Percentiles rank a stretch among this genome's conserved stretches.
phyloP scores from a whole-genome alignment of 2,888 invertebrate species.

The Polyommatus icarus region DNA sequence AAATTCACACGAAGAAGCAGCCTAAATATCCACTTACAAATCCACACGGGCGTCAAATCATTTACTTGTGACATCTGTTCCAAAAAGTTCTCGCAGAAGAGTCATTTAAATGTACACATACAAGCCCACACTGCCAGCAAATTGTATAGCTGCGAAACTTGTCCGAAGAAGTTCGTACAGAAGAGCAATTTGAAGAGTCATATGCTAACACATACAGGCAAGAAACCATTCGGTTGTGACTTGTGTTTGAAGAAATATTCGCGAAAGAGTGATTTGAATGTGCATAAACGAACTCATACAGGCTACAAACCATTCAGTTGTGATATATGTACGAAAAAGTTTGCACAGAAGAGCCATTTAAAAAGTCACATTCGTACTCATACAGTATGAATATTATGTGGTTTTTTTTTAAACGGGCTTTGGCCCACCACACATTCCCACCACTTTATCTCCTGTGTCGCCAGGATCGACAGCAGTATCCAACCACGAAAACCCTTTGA shows the following conservation, averaged over 20 bases:
- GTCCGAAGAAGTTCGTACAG: background rate
- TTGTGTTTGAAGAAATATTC: background rate
- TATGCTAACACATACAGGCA: background rate
- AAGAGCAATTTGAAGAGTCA: background rate
- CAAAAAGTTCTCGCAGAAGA: background rate
- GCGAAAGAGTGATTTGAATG: background rate
- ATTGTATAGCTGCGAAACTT: background rate
- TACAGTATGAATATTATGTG: background rate
- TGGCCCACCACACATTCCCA: too few relatives aligned
- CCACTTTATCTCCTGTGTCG: too few relatives aligned
- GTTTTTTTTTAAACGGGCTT: too few relatives aligned
- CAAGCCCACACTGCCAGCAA: background rate
- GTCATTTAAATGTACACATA: too few relatives aligned
- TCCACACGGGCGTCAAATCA: background rate
- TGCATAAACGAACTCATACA: background rate
- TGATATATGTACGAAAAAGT: background rate
- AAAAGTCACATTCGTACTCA: background rate
- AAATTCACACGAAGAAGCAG: background rate
- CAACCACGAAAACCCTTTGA: too few relatives aligned
- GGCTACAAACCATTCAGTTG: conserved; percentile 4
- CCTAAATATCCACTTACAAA: background rate
- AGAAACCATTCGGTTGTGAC: background rate
- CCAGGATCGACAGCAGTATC: too few relatives aligned
- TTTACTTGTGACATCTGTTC: background rate
- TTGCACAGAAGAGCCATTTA: background rate